Base-by-base conservation (phyloP, 2,113 vertebrate species). In the Marcusenius ussheri region DNA sequence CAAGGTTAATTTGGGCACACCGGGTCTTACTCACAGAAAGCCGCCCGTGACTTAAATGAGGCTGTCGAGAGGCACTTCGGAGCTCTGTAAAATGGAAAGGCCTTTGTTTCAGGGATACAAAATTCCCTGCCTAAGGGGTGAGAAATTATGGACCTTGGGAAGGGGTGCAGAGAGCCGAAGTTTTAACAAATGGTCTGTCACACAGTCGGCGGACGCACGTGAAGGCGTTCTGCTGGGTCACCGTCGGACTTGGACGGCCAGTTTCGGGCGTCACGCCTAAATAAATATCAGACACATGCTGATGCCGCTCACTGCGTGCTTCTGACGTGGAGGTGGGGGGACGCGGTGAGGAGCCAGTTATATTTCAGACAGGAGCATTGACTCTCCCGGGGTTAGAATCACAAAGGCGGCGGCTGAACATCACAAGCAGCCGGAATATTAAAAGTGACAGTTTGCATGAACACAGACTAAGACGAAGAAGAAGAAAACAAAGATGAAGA, bases 1-100 rank as follows among this genome's bases (percentile, higher is more conserved):
- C 90, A 90, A 92, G 91, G 80, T 90, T 90, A 90, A 93, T 94
- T 93, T 93, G 90, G 11, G 17, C n/a, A 50, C 10, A 86, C 31
- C 3, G n/a, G 85, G 80, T 84, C 83, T 90, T 88, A 24, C 56
- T 46, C 51, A 88, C 53, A 62, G 42, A 84, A 62, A 56, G 88
- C 35, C 90, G 70, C 56, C 47, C 89, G 13, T 91, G 17, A 86
- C 10, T 70, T 91, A 56, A 92, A 89, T 86, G 70, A 86, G 42
- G 90, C 49, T 91, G 90, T 42, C 90, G 19, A 90, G 91, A 49
- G 77, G 35, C 7, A 31, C 49, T 83, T 62, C 24, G 51, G 46
- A n/a, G 88, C 42, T 88, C 31, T 3, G 50, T 70, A 39, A 66
- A 45, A 90, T 87, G 56, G 15, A 46, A 66, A 56, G 56, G n/a